phyloP scores from a whole-genome alignment of 2,113 vertebrate species.

The Notothenia coriiceps region DNA sequence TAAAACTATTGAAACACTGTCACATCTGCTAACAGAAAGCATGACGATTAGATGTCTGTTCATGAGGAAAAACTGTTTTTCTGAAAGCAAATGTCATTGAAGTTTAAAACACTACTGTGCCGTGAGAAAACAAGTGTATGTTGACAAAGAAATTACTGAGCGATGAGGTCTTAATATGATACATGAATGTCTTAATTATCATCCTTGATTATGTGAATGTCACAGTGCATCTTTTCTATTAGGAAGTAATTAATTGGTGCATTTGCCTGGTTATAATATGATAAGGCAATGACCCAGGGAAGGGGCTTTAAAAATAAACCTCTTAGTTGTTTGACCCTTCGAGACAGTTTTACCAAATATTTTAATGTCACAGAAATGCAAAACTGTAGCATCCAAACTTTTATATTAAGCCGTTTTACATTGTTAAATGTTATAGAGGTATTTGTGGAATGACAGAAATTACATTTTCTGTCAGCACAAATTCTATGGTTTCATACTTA shows the following conservation, averaged over 20 bases:
- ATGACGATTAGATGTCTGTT: not conserved
- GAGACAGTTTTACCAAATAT: not conserved
- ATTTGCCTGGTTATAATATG: not conserved
- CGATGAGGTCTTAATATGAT: not conserved
- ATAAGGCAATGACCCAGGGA: not conserved
- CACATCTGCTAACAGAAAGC: not conserved
- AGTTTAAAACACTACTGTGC: accelerated
- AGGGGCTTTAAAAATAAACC: not conserved
- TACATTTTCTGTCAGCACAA: no score
- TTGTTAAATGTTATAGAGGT: no score
- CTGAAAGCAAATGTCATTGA: not conserved
- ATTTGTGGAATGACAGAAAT: no score
- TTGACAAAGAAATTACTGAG: not conserved
- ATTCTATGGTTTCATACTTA: not conserved
- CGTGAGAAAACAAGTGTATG: not conserved
- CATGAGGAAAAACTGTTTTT: not conserved
- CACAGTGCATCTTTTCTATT: not conserved
- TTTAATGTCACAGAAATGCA: not conserved
- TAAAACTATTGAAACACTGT: not conserved
- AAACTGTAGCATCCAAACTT: no score
- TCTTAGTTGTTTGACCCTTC: not conserved
- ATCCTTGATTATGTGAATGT: not conserved
- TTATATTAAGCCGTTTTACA: no score
- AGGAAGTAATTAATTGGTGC: not conserved
- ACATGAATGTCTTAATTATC: not conserved